Evolutionary conservation across 1,140 invertebrate species (phyloP).

Genomic region (Drosophila nebulosa): DNA sequence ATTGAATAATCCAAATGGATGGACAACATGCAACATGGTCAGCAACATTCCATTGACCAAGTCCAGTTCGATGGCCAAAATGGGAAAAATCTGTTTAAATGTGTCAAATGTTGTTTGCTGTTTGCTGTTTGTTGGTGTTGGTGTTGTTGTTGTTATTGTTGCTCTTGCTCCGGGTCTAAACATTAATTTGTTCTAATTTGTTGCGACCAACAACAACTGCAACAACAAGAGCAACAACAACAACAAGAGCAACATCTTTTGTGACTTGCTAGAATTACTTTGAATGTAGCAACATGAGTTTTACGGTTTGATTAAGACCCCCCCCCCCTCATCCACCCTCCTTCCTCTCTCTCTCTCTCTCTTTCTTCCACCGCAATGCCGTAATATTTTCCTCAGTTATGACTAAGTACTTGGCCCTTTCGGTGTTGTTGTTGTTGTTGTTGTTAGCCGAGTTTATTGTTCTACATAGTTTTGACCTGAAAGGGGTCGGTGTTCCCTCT

Average conservation of each 20-base stretch:
- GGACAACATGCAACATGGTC: conserved; percentile 10
- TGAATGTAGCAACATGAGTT: neutral
- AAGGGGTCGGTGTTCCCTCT: neutral
- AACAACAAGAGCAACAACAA: too few species aligned
- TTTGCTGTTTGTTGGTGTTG: neutral
- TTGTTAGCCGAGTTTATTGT: conserved; percentile 55
- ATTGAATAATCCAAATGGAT: conserved; percentile 49
- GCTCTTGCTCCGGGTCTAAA: neutral
- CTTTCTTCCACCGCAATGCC: conserved; percentile 16
- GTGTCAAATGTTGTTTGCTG: conserved; percentile 22
- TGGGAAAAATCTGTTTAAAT: conserved; percentile 12
- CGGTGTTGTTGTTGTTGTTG: too few species aligned
- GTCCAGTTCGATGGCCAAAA: conserved; percentile 2
- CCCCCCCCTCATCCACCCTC: too few species aligned
- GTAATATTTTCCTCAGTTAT: conserved; percentile 38
- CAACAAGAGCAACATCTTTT: conserved; percentile 5
- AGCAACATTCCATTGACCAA: conserved; percentile 35
- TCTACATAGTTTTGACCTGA: conserved; percentile 37
- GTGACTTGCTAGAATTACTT: conserved; percentile 40
- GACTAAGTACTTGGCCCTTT: neutral
- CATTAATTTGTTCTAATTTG: conserved; percentile 51
- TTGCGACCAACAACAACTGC: too few species aligned
- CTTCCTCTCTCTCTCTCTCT: too few species aligned
- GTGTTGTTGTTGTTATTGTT: neutral
- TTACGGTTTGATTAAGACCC: conserved; percentile 21